A percentile compares a stretch with the other conserved stretches of the same genome.
phyloP scores from a whole-genome alignment of 2,797 vertebrate genomes.

The Carcharodon carcharias region DNA sequence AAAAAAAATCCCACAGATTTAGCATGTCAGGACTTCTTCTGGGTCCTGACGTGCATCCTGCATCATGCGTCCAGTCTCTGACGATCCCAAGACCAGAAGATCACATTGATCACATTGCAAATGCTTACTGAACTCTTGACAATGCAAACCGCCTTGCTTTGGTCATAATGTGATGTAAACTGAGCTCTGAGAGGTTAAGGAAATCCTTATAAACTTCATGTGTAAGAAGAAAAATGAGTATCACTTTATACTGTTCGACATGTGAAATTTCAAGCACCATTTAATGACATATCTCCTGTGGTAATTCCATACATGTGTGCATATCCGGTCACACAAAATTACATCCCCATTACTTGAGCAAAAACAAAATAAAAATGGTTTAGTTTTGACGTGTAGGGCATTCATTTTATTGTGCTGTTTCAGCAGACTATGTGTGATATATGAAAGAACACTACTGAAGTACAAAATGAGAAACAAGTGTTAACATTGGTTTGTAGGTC shows the following conservation, averaged over 20 bases:
- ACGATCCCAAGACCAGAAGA: too few species aligned
- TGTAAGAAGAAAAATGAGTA: conserved; percentile 17
- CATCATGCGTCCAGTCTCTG: too few species aligned
- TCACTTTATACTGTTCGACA: neutral
- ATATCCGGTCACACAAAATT: conserved; percentile 24
- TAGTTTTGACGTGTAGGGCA: neutral
- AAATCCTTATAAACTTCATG: neutral
- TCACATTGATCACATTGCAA: neutral
- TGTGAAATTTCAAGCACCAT: conserved; percentile 22
- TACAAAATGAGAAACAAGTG: neutral
- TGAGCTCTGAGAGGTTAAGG: neutral
- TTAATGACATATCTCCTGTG: neutral
- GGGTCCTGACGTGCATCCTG: too few species aligned
- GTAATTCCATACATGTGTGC: neutral
- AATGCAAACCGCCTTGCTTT: neutral
- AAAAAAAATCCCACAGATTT: too few species aligned
- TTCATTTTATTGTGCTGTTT: neutral
- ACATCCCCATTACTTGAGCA: conserved; percentile 6
- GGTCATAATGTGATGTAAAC: neutral
- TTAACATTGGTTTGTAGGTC: neutral
- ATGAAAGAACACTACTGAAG: neutral
- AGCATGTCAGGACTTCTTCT: too few species aligned
- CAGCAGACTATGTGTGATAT: neutral
- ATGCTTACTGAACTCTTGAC: neutral
- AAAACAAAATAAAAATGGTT: conserved; percentile 22